Evolutionary conservation across 2,797 vertebrate species (phyloP).

Genomic region (Numenius phaeopus): DNA sequence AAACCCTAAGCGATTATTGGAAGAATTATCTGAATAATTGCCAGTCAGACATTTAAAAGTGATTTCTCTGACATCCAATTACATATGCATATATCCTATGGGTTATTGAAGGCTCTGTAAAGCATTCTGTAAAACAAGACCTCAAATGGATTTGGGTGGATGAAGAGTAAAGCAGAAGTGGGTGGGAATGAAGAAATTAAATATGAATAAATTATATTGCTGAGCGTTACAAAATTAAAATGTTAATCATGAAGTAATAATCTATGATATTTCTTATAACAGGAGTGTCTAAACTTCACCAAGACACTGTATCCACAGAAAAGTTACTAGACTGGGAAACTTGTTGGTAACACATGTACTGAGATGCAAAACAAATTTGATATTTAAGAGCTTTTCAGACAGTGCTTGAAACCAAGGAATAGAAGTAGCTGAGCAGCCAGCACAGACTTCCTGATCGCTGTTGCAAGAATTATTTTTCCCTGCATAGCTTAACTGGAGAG

Average conservation of each 20-base stretch:
- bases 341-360: background rate
- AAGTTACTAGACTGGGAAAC: background rate
- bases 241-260: constrained; percentile 9
- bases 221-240: constrained; percentile 37
- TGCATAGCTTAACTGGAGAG: background rate
- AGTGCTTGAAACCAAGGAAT: background rate
- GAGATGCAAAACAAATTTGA: background rate
- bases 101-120: background rate
- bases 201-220: background rate
- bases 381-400: background rate
- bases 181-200: constrained; percentile 39
- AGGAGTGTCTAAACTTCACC: background rate
- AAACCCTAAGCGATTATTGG: background rate
- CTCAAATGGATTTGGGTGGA: constrained; percentile 27
- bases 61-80: constrained; percentile 5
- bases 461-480: background rate
- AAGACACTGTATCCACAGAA: background rate
- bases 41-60: constrained; percentile 1
- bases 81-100: background rate
- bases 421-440: background rate
- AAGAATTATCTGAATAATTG: constrained; percentile 40
- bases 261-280: background rate
- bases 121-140: background rate
- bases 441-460: background rate
- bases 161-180: constrained; percentile 37